Conservation (phyloP, 2,113 vertebrate species). For the Sylvietta virens region DNA sequence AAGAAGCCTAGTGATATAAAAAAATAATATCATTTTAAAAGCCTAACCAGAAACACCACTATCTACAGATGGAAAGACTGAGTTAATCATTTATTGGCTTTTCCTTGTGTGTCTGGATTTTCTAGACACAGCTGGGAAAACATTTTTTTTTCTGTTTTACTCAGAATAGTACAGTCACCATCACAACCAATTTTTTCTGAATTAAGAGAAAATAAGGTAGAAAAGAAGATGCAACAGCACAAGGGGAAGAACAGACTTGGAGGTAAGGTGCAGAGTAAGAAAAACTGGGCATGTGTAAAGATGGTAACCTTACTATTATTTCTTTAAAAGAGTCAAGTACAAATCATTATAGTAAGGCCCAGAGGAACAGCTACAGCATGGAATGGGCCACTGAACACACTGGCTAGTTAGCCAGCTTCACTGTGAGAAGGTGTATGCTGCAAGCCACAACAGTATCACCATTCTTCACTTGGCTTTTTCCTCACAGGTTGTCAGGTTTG, state of each 20-base stretch:
- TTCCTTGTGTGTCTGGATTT: neutral
- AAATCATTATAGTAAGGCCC: neutral
- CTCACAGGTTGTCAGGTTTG: neutral
- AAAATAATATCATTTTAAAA: neutral
- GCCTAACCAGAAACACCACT: neutral
- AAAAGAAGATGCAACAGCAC: neutral
- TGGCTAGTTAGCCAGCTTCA: neutral
- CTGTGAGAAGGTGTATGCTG: neutral
- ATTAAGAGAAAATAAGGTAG: neutral
- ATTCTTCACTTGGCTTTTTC: neutral
- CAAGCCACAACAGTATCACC: neutral
- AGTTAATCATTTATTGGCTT: slow-evolving; percentile 11
- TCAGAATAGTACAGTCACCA: neutral
- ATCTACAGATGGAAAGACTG: neutral
- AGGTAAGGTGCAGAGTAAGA: neutral
- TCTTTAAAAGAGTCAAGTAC: neutral
- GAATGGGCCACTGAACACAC: neutral
- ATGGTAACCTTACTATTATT: neutral
- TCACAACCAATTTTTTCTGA: neutral
- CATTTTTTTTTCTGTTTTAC: neutral
- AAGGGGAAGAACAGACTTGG: neutral
- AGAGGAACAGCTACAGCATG: neutral
- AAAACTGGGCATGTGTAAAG: neutral
- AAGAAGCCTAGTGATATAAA: neutral
- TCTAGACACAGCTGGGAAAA: neutral